Base-by-base conservation (phyloP, 1,140 invertebrate genomes). In the Arctopsyche grandis region DNA sequence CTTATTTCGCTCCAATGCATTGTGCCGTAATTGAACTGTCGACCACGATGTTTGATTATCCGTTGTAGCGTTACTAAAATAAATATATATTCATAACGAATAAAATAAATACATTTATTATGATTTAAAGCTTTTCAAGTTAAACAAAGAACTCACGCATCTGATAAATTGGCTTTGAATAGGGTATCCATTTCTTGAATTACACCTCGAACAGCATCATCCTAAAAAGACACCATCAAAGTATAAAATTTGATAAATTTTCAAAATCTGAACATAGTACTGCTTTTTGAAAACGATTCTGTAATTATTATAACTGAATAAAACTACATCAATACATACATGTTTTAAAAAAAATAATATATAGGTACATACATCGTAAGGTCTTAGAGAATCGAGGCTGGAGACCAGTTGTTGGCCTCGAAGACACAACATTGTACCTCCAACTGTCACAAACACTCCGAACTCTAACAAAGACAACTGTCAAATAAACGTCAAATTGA, bases 1-100 rank as follows among this genome's bases (percentile, higher is more conserved):
- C 85, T 97, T 95, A 84, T 98, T 98, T 66, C 97, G 90, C 86
- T 96, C 93, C 43, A 98, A 84, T 5, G 94, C 95, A 48, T 92
- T 91, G 86, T 98, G 96, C 19, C 97, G 89, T 29, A 97, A 90
- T 85, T 94, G 92, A 7, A 98, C 89, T 21, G 93, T 92, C 1
- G 93, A 90, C 90, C 85, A 92, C 82, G 88, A 88, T 83, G 81
- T 87, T 56, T 86, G 83, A 81, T 86, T 86, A 16, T 84, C 85
- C 0, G 84, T 85, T 69, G 79, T 84, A 46, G 85, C 85, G 44
- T 84, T 82, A 14, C 84, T 84, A 75, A 48, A 76, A 74, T n/a
- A 5, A 63, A 63, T 21, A 75, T 16, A 63, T 63, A 7, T 63
- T 5, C 52, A 46, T 12, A 69, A 38, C 9, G 12, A 29, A 38